These are phyloP conservation scores for Musca domestica DNA, from an alignment of 1,140 invertebrate genomes.

Conservation along the genomic window DNA sequence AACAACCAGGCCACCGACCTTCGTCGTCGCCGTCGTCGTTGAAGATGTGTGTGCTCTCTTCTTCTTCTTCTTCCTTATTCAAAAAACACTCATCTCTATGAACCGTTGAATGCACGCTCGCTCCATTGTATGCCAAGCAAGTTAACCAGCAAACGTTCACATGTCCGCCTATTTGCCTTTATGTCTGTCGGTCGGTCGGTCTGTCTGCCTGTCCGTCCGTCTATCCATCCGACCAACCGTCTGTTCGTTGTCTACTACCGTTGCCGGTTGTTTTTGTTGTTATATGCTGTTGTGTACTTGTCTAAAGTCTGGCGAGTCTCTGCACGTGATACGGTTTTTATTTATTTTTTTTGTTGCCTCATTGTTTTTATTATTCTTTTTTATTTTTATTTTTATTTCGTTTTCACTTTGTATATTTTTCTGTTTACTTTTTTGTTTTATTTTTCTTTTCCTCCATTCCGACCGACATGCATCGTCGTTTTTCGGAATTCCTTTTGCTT, in stretches of 20 bases:
- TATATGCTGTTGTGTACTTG: constrained; percentile 9
- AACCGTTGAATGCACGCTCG: too few species aligned
- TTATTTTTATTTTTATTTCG: background rate
- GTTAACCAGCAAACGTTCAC: background rate
- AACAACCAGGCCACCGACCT: constrained; percentile 4
- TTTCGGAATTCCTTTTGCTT: too few species aligned
- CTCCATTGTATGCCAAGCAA: too few species aligned
- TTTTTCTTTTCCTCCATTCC: background rate
- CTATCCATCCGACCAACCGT: background rate
- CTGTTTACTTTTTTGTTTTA: background rate
- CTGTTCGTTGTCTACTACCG: constrained; percentile 5
- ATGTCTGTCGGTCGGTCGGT: background rate
- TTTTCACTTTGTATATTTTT: constrained; percentile 7
- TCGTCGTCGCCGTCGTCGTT: background rate
- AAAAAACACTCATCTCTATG: too few species aligned
- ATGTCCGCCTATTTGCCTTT: background rate
- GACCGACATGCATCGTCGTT: too few species aligned
- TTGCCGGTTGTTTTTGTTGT: constrained; percentile 13
- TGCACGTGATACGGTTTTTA: constrained; percentile 46
- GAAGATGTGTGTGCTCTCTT: too few species aligned
- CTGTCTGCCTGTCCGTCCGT: background rate
- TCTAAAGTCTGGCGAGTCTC: constrained; percentile 26
- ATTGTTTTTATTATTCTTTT: constrained; percentile 38
- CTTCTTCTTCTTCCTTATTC: too few species aligned
- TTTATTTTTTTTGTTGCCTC: constrained; percentile 43